Conservation (phyloP, 2,113 vertebrate species). For the Sylvicapra grimmia region DNA sequence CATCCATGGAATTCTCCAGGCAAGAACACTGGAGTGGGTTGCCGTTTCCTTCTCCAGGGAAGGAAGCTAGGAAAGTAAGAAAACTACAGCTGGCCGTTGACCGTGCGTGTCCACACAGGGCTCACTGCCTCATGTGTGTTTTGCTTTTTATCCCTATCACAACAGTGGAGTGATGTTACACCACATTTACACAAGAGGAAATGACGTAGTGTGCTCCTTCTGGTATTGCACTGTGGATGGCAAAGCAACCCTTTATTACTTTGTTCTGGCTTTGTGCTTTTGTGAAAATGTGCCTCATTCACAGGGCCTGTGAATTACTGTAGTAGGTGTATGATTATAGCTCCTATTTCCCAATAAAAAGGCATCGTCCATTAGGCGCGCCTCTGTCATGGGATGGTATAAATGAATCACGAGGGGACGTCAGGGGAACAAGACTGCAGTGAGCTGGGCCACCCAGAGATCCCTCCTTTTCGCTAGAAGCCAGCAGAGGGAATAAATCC, state of each 20-base stretch:
- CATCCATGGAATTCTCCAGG: neutral
- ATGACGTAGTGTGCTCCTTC: neutral
- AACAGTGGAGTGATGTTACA: rapidly evolving
- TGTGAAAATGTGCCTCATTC: neutral
- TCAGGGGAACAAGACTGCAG: rapidly evolving
- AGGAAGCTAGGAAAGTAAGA: neutral
- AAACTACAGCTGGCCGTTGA: rapidly evolving
- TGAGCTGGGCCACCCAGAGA: neutral
- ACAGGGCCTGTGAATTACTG: neutral
- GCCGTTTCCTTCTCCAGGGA: neutral
- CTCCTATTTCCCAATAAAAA: neutral
- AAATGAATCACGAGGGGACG: neutral
- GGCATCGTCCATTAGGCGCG: rapidly evolving
- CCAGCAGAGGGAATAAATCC: neutral
- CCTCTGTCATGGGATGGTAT: neutral
- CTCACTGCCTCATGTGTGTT: rapidly evolving
- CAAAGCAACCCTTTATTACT: neutral
- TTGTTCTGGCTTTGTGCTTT: neutral
- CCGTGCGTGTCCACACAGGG: rapidly evolving
- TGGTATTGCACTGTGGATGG: neutral
- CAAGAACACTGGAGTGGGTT: neutral
- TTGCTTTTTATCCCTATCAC: neutral
- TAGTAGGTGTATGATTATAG: neutral
- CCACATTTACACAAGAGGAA: neutral
- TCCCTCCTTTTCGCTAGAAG: neutral